A percentile compares a stretch with the other conserved stretches of the same genome.
phyloP scores from a whole-genome alignment of 2,113 vertebrate genomes.

The Paradisaea rubra region DNA sequence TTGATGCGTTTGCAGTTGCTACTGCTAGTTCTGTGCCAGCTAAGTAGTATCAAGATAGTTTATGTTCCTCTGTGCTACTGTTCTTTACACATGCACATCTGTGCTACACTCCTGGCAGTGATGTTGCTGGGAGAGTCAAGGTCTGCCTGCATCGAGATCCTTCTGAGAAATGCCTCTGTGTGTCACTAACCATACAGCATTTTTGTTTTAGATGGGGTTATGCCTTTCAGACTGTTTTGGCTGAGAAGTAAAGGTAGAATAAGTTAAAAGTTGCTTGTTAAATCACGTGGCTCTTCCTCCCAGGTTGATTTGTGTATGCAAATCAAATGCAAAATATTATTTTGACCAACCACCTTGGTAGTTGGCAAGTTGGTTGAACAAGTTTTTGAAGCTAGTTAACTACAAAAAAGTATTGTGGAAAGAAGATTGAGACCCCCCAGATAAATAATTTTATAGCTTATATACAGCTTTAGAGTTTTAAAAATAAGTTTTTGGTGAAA shows the following conservation, averaged over 20 bases:
- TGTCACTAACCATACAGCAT: not conserved
- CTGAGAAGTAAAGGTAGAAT: not conserved
- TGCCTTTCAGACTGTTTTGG: not conserved
- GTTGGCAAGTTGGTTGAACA: not conserved
- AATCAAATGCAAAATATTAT: too few relatives aligned
- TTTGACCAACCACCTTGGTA: not conserved
- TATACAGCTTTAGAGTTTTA: not conserved
- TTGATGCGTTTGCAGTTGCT: not conserved
- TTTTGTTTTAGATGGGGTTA: not conserved
- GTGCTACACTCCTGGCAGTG: not conserved
- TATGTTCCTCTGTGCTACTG: not conserved
- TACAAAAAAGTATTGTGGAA: not conserved
- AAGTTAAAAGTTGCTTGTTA: not conserved
- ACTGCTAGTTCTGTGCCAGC: not conserved
- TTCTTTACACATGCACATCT: not conserved
- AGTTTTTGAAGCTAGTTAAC: not conserved
- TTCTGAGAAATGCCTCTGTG: not conserved
- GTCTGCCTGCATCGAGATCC: not conserved
- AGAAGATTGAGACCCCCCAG: not conserved
- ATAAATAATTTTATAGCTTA: not conserved
- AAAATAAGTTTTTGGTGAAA: not conserved
- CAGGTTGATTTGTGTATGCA: not conserved
- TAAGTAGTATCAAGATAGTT: not conserved
- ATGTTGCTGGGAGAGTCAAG: not conserved
- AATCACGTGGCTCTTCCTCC: rapidly evolving